phyloP scores from a whole-genome alignment of 2,797 vertebrate genomes.

The Poeciliopsis presidionis region DNA sequence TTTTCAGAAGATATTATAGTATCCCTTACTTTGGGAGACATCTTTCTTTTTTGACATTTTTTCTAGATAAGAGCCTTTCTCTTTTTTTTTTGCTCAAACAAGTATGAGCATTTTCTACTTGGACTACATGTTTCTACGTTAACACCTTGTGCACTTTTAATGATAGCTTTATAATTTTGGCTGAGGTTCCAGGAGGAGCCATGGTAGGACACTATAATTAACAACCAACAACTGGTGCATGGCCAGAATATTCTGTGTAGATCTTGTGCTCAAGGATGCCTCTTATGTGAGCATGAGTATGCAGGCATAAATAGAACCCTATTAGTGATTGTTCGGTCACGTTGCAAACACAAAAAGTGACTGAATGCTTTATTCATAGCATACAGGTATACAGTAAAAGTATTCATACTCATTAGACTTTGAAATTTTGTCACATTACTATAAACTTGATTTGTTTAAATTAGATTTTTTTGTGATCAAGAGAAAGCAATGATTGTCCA shows the following conservation, averaged over 20 bases:
- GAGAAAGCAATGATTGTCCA: background rate
- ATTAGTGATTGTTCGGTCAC: slow-evolving; percentile 4
- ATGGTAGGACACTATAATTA: background rate
- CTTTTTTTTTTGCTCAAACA: background rate
- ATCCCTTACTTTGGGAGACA: background rate
- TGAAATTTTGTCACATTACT: background rate
- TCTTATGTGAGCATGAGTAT: background rate
- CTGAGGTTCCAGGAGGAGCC: slow-evolving; percentile 3
- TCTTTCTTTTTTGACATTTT: background rate
- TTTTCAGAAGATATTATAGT: background rate
- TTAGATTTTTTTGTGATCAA: background rate
- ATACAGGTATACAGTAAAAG: background rate
- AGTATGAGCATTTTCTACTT: background rate
- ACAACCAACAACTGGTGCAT: slow-evolving; percentile 4
- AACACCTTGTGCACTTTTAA: background rate
- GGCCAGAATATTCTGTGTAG: slow-evolving; percentile 3
- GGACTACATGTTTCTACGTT: background rate
- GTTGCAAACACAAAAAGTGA: background rate
- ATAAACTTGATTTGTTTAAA: background rate
- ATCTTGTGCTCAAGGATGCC: background rate
- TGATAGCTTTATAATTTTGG: background rate
- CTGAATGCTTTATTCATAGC: background rate
- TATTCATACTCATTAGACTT: background rate
- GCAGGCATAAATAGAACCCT: slow-evolving; percentile 15
- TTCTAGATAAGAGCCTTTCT: background rate